Conservation (phyloP, 2,888 invertebrate genomes). For the Synanthedon formicaeformis region DNA sequence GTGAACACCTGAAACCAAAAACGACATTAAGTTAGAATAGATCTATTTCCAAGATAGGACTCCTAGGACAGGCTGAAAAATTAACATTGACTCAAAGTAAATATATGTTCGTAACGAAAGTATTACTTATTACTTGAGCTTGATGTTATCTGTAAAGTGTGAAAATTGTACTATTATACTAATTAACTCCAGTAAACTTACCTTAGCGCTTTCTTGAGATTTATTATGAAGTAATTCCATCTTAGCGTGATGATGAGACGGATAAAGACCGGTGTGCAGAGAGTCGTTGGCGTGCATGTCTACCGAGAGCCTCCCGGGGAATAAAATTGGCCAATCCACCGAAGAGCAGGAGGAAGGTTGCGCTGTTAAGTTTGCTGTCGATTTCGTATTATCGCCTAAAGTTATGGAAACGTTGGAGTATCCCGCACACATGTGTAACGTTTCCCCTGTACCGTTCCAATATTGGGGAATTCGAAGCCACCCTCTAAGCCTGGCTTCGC, state of each 20-base stretch:
- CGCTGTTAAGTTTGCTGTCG: slow-evolving; percentile 75
- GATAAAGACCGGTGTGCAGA: slow-evolving; percentile 68
- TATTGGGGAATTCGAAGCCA: slow-evolving; percentile 83
- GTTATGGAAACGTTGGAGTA: slow-evolving; percentile 79
- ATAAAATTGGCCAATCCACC: slow-evolving; percentile 75
- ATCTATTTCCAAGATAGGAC: background rate
- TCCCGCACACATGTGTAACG: slow-evolving; percentile 82
- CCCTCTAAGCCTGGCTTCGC: slow-evolving; percentile 83
- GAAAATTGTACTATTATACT: background rate
- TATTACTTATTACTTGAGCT: no score
- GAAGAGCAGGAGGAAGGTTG: slow-evolving; percentile 78
- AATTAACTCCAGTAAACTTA: slow-evolving; percentile 10
- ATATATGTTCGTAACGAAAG: background rate
- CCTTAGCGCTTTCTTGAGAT: slow-evolving; percentile 80
- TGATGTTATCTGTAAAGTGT: no score
- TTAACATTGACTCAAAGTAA: background rate
- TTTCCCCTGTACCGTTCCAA: slow-evolving; percentile 77
- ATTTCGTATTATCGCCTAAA: slow-evolving; percentile 57
- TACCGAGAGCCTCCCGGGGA: slow-evolving; percentile 74
- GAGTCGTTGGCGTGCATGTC: slow-evolving; percentile 78
- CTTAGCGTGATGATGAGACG: slow-evolving; percentile 78
- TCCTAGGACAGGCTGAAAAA: background rate
- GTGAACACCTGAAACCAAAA: slow-evolving; percentile 74
- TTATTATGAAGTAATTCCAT: slow-evolving; percentile 85
- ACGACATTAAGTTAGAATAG: background rate